phyloP scores from a whole-genome alignment of 2,113 vertebrate genomes.

The Prionailurus viverrinus region DNA sequence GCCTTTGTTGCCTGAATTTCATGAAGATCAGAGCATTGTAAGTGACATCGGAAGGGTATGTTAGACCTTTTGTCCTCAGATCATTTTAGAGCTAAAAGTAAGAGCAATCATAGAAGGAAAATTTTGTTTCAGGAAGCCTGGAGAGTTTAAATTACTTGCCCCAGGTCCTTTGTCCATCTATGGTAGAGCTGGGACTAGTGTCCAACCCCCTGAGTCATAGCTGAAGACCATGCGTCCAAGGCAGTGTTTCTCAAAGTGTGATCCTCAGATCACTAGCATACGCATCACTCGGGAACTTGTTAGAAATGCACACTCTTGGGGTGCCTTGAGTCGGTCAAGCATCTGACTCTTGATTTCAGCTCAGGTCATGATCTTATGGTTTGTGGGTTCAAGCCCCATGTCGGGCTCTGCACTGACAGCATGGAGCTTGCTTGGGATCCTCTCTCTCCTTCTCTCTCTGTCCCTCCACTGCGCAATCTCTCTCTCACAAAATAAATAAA shows the following conservation, averaged over 20 bases:
- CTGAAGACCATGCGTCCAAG: background rate
- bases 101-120: background rate
- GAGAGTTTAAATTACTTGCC: background rate
- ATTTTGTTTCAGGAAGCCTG: background rate
- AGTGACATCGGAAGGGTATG: background rate
- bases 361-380: too few species aligned
- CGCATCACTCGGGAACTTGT: background rate
- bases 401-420: too few species aligned
- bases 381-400: too few species aligned
- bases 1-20: background rate
- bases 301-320: background rate
- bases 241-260: background rate
- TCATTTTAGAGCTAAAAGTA: background rate
- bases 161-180: background rate
- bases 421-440: too few species aligned
- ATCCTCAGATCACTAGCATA: background rate
- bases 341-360: too few species aligned
- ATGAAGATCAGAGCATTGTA: background rate
- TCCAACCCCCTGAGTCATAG: background rate
- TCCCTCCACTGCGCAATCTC: too few species aligned
- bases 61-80: background rate
- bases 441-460: too few species aligned
- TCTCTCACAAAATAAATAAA: too few species aligned
- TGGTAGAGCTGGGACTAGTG: background rate
- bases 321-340: too few species aligned